These are phyloP conservation scores for Pygocentrus nattereri DNA, from an alignment of 2,797 vertebrate genomes.

Conservation along the genomic window DNA sequence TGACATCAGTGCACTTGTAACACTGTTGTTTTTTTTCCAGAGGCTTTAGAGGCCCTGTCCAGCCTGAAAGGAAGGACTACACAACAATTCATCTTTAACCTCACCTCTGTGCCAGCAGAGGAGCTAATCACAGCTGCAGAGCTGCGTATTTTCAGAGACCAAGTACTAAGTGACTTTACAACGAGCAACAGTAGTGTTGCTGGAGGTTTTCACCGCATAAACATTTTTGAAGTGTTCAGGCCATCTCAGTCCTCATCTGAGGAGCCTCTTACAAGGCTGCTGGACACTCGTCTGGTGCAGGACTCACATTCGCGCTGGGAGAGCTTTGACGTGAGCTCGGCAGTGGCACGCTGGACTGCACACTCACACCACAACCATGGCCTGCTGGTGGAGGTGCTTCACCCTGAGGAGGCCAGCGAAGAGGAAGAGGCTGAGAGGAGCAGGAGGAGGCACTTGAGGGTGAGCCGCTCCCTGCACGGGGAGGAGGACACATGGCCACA, in stretches of 20 bases:
- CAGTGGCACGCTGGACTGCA: slow-evolving; percentile 90
- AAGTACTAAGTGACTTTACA: slow-evolving; percentile 80
- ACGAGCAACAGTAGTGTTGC: slow-evolving; percentile 64
- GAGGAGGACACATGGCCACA: slow-evolving; percentile 92
- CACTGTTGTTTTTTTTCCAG: slow-evolving; percentile 70
- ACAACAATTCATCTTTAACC: slow-evolving; percentile 97
- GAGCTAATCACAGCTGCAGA: slow-evolving; percentile 95
- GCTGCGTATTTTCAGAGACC: slow-evolving; percentile 94
- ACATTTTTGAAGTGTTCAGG: slow-evolving; percentile 97
- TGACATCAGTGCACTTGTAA: background rate
- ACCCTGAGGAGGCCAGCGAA: slow-evolving; percentile 80
- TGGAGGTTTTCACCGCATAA: slow-evolving; percentile 91
- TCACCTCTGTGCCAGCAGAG: slow-evolving; percentile 90
- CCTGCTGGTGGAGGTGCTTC: slow-evolving; percentile 94
- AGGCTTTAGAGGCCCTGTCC: slow-evolving; percentile 92
- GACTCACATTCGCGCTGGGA: slow-evolving; percentile 95
- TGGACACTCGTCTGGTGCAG: slow-evolving; percentile 96
- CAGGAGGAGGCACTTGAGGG: slow-evolving; percentile 88
- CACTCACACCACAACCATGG: slow-evolving; percentile 92
- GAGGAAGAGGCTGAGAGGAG: slow-evolving; percentile 65
- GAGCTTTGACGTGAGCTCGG: slow-evolving; percentile 96
- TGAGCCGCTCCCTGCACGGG: slow-evolving; percentile 94
- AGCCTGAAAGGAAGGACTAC: slow-evolving; percentile 89
- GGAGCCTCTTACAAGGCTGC: slow-evolving; percentile 90
- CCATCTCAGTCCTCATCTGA: slow-evolving; percentile 76